Base-by-base conservation (phyloP, 2,113 vertebrate genomes). In the Varanus komodoensis region DNA sequence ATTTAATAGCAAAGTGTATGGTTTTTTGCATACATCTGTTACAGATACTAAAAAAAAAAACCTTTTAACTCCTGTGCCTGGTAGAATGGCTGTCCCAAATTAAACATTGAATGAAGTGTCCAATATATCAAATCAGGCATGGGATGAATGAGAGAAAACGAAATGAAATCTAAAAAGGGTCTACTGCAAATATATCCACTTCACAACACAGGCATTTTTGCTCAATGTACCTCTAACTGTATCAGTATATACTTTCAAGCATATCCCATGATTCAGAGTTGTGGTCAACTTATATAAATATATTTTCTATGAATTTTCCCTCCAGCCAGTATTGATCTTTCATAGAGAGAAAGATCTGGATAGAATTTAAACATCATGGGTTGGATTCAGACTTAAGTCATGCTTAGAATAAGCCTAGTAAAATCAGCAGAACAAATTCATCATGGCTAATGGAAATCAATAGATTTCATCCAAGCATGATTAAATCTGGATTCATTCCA, bases 151-250 rank as follows among this genome's bases (percentile, higher is more conserved):
- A 80, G 73, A 85, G 8, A 52, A 71, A 75, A 0, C n/a, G 91
- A 86, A 90, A 8, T 44, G 3, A 34, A 4, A 0, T 86, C 27
- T n/a, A 29, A n/a, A 44, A 52, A 0, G 0, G 0, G 0, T 61
- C 27, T 14, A 19, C 44, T 80, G 75, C 1, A 1, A 67, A 64
- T n/a, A 25, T 71, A 74, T 78, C 69, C 61, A 0, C 27, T 89
- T 84, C 29, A 52, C 4, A 69, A 23, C 6, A 54, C 86, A 25
- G 0, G 5, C 67, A 32, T 52, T 54, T 61, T 34, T 90, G 74
- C 84, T 54, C 61, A 44, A 61, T 67, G 25, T 44, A 67, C 48
- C 32, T 11, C 9, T 32, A 86, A 34, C 50, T 25, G 14, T 75
- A 32, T 86, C 19, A 79, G 9, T 17, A 68, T 50, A 32, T 50